Base-by-base conservation (phyloP, 2,797 vertebrate species). In the Selene dorsalis region DNA sequence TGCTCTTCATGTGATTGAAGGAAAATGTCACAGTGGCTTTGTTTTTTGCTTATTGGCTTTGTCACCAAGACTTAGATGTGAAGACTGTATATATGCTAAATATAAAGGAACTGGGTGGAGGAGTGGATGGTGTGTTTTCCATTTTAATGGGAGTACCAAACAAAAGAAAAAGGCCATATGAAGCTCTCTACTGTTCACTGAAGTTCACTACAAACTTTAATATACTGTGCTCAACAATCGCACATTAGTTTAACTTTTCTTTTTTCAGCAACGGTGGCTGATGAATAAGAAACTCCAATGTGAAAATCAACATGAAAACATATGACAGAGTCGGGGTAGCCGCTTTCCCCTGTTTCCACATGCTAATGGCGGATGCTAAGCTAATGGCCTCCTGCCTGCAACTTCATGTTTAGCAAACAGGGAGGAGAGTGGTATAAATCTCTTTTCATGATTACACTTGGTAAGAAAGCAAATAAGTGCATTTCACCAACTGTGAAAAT, bases 1-100 rank as follows among this genome's bases (percentile, higher is more conserved):
- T 71, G 48, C 62, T 73, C 65, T 72, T 73, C 68, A 75, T 73
- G 66, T 60, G 57, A 52, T 67, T 41, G 48, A 35, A 35, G 58
- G 61, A 61, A 65, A 62, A 69, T 26, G 50, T 58, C 63, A 68
- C n/a, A 18, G 48, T 13, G n/a, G 30, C 53, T 66, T 52, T 52
- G 59, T 45, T 66, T 17, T 18, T 47, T 4, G 24, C 28, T 70
- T 7, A 24, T 56, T 62, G 13, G 39, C 61, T 60, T 79, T 57
- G 6, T 16, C 61, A 22, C 28, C 56, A 24, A 52, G 14, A 53
- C 20, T 16, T 13, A 38, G 71, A 50, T 22, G 39, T 58, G 59
- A 57, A 56, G 56, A 66, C 16, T 66, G 26, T 20, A 52, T 43
- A 39, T 30, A 17, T 45, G 7, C 22, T 30, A 13, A 4, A 64